Conservation (phyloP, 53 echinoderm and acorn worm genomes). For the Crossaster papposus region DNA sequence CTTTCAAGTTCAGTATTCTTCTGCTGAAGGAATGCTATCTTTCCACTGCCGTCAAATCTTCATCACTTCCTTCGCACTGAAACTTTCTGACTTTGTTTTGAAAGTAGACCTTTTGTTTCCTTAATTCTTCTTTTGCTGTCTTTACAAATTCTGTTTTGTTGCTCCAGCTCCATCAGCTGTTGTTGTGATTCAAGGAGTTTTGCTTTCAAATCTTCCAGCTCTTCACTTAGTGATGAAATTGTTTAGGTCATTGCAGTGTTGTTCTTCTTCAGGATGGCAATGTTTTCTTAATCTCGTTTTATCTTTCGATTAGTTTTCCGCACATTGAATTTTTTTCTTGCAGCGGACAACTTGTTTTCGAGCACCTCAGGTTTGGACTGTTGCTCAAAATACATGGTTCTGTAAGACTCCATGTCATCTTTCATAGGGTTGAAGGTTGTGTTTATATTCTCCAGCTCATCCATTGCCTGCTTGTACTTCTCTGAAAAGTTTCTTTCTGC, state of each 20-base stretch:
- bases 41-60: not conserved
- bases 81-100: not conserved
- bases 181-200: conserved; percentile 9
- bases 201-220: conserved; percentile 10
- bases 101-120: not conserved
- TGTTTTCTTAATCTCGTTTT: not conserved
- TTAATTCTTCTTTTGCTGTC: not conserved
- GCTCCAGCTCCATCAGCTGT: conserved; percentile 17
- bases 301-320: conserved; percentile 22
- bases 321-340: conserved; percentile 1
- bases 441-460: not conserved
- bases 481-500: not conserved
- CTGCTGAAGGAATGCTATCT: conserved; percentile 15
- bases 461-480: not conserved
- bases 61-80: conserved; percentile 1
- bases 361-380: conserved; percentile 5
- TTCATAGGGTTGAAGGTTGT: conserved; percentile 15
- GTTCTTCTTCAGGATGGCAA: not conserved
- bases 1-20: conserved; percentile 3
- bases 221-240: conserved; percentile 23
- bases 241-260: not conserved
- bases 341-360: conserved; percentile 12
- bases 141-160: not conserved
- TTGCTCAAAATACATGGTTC: conserved; percentile 17
- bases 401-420: conserved; percentile 10